Evolutionary conservation across 2,888 invertebrate species (phyloP), one percentile per base, ranked within the genome.

Genomic region (Hypomecis atomaria): DNA sequence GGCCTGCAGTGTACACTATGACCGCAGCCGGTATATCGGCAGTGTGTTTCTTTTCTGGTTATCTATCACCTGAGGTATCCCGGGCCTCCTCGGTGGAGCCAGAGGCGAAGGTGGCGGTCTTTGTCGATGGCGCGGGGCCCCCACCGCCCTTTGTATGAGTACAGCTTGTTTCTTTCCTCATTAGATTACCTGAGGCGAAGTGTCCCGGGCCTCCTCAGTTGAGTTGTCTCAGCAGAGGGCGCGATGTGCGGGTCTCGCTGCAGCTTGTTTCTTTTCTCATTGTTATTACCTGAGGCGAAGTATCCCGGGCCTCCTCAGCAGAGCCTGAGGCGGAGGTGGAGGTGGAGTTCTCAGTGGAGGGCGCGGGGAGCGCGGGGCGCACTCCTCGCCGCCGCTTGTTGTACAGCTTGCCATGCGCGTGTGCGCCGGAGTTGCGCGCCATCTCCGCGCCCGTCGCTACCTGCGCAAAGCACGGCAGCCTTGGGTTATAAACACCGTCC

Each of bases 221-320:
- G 89, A 89, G 42, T 83, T 86, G 81, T 73, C 62, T 81, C 78
- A 36, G 66, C 65, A 54, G 71, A 70, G 38, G 58, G 65, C 44
- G n/a, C n/a, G n/a, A n/a, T n/a, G n/a, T n/a, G n/a, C n/a, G n/a
- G n/a, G n/a, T n/a, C n/a, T n/a, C n/a, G n/a, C n/a, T n/a, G n/a
- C n/a, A n/a, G 38, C 38, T 38, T 38, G 38, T 23, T 23, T 23
- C 23, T 23, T 38, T 8, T 6, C 1, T n/a, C n/a, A n/a, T 38
- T n/a, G n/a, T 9, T 44, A 6, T 61, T 75, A 90, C 91, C 87
- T 90, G 91, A 40, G 91, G 90, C 56, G 91, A 90, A 6, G 82
- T 87, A 60, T 91, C 90, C 10, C 81, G 60, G 0, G 85, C 78
- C 1, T 91, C 91, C 70, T 90, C 90, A 0, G 87, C 85, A 65